phyloP scores from a whole-genome alignment of 1,140 invertebrate genomes.

The Drosophila ohnishii region DNA sequence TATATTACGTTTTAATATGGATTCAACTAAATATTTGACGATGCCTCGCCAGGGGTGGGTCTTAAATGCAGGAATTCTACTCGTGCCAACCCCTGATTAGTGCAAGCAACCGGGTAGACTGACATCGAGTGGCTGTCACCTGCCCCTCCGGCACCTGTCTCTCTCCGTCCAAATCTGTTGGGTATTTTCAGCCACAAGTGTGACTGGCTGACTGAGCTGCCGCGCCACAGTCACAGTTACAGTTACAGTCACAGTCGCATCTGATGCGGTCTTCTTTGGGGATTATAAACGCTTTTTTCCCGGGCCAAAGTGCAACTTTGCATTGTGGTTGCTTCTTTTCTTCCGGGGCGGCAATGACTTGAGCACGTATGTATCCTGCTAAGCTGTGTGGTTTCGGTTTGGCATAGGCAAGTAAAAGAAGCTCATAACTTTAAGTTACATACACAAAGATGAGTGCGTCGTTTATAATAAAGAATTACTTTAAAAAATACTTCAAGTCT shows the following conservation, averaged over 20 bases:
- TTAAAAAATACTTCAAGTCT: too few relatives aligned
- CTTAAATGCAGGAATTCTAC: not conserved
- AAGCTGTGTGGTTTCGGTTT: not conserved
- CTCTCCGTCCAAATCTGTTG: constrained; percentile 28
- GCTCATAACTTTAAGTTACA: constrained; percentile 3
- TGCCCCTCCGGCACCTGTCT: constrained; percentile 19
- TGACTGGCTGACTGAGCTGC: constrained; percentile 35
- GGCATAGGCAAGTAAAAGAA: not conserved
- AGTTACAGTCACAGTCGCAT: constrained; percentile 34
- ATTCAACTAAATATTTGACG: constrained; percentile 61
- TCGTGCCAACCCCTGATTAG: constrained; percentile 18
- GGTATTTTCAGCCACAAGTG: constrained; percentile 42
- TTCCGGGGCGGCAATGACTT: constrained; percentile 14
- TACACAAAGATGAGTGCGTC: not conserved
- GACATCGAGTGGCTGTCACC: constrained; percentile 36
- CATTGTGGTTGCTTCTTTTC: constrained; percentile 6
- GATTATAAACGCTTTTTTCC: constrained; percentile 61
- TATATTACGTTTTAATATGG: constrained; percentile 63
- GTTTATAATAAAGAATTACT: too few relatives aligned
- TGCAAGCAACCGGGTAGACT: constrained; percentile 20
- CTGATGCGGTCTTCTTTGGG: constrained; percentile 62
- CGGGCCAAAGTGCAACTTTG: constrained; percentile 27
- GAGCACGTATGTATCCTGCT: constrained; percentile 1
- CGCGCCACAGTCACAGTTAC: constrained; percentile 36
- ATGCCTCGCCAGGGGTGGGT: constrained; percentile 2